Evolutionary conservation across 2,888 invertebrate genomes (phyloP).

Genomic region (Dorcus parallelipipedus): DNA sequence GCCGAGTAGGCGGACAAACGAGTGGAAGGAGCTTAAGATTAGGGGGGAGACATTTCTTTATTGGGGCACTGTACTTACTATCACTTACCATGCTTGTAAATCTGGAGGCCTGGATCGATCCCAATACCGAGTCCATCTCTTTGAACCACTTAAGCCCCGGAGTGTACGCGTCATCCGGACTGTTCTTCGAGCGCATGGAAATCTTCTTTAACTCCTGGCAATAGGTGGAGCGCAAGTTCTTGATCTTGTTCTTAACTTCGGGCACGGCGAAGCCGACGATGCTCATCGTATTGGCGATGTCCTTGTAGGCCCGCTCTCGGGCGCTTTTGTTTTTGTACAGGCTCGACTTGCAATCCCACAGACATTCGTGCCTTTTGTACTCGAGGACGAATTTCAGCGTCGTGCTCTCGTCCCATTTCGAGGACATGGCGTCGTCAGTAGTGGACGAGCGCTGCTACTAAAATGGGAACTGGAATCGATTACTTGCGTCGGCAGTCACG

Average conservation of each 20-base stretch:
- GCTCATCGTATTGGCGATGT: not conserved
- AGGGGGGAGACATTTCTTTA: too few species aligned
- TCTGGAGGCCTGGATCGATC: not conserved
- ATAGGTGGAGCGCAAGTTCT: constrained; percentile 6
- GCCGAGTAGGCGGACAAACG: too few species aligned
- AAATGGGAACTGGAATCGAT: too few species aligned
- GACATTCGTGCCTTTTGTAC: constrained; percentile 3
- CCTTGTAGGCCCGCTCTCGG: constrained; percentile 2
- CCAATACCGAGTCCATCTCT: not conserved
- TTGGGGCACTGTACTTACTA: too few species aligned
- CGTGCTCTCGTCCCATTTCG: constrained; percentile 1
- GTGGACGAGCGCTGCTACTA: too few species aligned
- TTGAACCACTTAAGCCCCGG: constrained; percentile 2
- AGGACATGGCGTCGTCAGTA: too few species aligned
- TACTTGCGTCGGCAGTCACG: too few species aligned
- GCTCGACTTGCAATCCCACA: constrained; percentile 2
- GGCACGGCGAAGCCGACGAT: not conserved
- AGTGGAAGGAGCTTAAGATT: too few species aligned
- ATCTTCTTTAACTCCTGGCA: constrained; percentile 5
- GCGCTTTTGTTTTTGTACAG: not conserved
- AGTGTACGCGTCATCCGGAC: not conserved
- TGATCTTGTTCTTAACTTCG: constrained; percentile 5
- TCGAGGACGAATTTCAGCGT: constrained; percentile 4
- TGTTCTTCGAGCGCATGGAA: not conserved
- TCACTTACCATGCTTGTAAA: too few species aligned